A percentile compares a stretch with the other conserved stretches of the same genome.
Evolutionary conservation across 2,888 invertebrate genomes (phyloP).

Genomic region (Orgyia antiqua): DNA sequence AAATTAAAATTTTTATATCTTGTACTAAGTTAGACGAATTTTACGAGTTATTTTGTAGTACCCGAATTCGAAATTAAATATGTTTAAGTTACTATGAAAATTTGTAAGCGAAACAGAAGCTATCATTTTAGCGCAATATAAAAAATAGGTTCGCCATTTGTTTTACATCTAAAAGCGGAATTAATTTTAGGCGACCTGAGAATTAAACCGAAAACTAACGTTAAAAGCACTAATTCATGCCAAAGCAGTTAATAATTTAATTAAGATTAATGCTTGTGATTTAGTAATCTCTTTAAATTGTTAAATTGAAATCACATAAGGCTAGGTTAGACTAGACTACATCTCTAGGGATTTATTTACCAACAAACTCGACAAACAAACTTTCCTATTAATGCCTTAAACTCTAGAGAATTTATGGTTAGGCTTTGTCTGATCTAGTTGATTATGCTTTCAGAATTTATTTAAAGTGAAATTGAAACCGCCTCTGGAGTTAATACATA

Average conservation of each 20-base stretch:
- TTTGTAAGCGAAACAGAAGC: background rate
- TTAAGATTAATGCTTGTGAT: no score
- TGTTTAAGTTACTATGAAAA: background rate
- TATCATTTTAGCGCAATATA: no score
- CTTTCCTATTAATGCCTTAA: slow-evolving; percentile 8
- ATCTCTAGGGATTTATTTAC: slow-evolving; percentile 1
- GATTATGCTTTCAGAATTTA: no score
- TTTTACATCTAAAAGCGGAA: no score
- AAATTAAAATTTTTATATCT: background rate
- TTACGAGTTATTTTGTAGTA: background rate
- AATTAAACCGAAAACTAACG: no score
- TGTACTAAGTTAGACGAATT: background rate
- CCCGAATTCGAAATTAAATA: background rate
- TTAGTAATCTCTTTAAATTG: no score
- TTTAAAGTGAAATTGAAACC: no score
- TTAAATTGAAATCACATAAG: slow-evolving; percentile 4
- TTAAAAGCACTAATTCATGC: no score
- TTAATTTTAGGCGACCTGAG: no score
- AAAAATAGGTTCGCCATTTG: no score
- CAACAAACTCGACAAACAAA: slow-evolving; percentile 8
- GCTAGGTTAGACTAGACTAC: slow-evolving; percentile 1
- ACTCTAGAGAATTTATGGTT: slow-evolving; percentile 3
- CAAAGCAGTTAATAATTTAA: no score
- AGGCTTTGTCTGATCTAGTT: background rate
- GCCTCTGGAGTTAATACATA: no score